A percentile compares a stretch with the other conserved stretches of the same genome.
Evolutionary conservation across 2,113 vertebrate species (phyloP).

Genomic region (Cacatua alba): DNA sequence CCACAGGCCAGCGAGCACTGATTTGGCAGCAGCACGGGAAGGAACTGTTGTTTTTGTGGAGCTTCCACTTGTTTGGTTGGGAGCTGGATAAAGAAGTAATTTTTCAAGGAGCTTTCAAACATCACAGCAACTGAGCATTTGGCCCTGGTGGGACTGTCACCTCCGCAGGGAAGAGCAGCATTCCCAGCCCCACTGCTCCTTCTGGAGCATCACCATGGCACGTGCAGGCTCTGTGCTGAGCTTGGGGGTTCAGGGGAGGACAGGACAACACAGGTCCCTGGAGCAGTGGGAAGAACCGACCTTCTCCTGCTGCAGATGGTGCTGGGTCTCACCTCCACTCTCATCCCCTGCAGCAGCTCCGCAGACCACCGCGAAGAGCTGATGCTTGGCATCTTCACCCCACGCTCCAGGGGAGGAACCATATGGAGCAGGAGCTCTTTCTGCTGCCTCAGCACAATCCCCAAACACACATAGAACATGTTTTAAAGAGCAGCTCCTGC

Average conservation of each 20-base stretch:
- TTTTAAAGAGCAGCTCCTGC: not conserved
- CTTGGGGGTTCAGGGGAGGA: not conserved
- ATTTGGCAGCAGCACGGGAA: not conserved
- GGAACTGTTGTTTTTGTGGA: not conserved
- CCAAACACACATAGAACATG: not conserved
- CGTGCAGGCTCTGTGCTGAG: not conserved
- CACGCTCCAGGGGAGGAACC: rapidly evolving
- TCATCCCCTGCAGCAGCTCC: not conserved
- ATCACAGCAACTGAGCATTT: not conserved
- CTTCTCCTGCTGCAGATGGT: not conserved
- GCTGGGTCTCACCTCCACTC: not conserved
- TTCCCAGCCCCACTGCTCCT: not conserved
- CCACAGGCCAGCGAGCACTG: rapidly evolving
- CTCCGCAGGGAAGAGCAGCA: not conserved
- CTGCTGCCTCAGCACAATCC: not conserved
- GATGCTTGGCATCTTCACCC: not conserved
- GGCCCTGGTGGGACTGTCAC: not conserved
- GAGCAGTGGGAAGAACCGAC: rapidly evolving
- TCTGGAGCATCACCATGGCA: rapidly evolving
- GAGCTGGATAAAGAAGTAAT: not conserved
- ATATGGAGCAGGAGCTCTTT: rapidly evolving
- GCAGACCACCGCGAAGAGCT: not conserved
- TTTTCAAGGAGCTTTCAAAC: conserved; percentile 51
- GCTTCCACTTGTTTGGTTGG: conserved; percentile 24
- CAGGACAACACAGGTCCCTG: rapidly evolving